phyloP scores from a whole-genome alignment of 2,113 vertebrate genomes.

The Microcebus ravelobensis region DNA sequence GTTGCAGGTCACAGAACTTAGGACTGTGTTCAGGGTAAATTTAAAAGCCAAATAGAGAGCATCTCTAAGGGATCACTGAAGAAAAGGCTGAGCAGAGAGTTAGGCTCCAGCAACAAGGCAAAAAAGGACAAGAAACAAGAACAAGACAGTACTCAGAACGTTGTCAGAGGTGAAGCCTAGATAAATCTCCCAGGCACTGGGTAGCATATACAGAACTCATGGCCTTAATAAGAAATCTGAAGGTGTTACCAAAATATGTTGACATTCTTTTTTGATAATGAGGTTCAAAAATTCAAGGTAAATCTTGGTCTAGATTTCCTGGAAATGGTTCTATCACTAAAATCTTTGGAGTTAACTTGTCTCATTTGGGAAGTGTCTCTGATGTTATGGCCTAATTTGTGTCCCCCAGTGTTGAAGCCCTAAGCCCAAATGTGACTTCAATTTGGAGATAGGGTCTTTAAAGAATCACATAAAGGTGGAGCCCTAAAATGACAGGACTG shows the following conservation, averaged over 20 bases:
- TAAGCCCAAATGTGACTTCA: background rate
- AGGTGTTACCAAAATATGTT: background rate
- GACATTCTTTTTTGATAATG: slow-evolving; percentile 15
- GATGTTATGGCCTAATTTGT: background rate
- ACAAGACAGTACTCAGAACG: background rate
- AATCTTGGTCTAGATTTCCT: background rate
- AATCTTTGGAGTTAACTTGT: background rate
- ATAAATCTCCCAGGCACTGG: background rate
- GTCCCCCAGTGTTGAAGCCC: background rate
- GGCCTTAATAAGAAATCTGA: background rate
- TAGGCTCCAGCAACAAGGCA: background rate
- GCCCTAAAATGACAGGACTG: background rate
- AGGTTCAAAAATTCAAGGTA: background rate
- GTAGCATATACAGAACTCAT: background rate
- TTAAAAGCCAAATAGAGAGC: background rate
- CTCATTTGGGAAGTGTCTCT: background rate
- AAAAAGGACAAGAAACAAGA: background rate
- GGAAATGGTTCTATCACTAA: background rate
- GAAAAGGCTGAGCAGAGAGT: background rate
- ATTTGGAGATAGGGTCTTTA: background rate
- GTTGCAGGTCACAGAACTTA: background rate
- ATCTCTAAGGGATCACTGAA: background rate
- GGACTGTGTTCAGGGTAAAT: background rate
- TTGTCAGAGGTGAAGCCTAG: background rate
- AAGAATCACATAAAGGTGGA: background rate